A percentile compares a stretch with the other conserved stretches of the same genome.
These are phyloP conservation scores for Morus bassanus DNA, from an alignment of 2,797 vertebrate species.

Conservation along the genomic window DNA sequence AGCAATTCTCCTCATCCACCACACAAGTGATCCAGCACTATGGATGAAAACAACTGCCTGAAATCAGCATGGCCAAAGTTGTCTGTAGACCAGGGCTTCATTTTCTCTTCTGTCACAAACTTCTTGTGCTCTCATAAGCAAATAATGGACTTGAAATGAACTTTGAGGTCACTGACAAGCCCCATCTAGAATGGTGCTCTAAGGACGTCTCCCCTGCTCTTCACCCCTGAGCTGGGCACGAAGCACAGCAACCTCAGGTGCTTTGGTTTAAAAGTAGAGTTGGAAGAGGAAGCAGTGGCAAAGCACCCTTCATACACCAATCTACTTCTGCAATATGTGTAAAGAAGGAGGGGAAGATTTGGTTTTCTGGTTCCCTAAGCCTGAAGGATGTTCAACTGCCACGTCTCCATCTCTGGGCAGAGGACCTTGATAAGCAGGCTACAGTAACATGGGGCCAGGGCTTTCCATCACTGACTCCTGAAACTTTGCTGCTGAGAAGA, in stretches of 20 bases:
- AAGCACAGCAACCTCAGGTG: not conserved
- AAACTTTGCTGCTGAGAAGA: not conserved
- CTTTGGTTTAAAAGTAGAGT: not conserved
- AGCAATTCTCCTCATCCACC: not conserved
- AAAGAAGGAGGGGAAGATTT: not conserved
- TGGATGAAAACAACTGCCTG: rapidly evolving
- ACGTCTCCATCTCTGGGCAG: not conserved
- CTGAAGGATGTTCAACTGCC: not conserved
- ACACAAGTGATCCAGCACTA: not conserved
- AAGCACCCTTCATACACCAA: not conserved
- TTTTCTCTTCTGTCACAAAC: not conserved
- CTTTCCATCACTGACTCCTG: not conserved
- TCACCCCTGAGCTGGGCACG: not conserved
- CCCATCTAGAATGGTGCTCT: not conserved
- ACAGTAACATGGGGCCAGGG: not conserved
- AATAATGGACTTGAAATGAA: not conserved
- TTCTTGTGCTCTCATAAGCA: not conserved
- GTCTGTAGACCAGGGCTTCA: not conserved
- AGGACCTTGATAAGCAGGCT: not conserved
- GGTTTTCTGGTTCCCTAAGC: not conserved
- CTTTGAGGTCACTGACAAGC: not conserved
- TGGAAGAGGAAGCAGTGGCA: not conserved
- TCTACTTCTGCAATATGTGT: not conserved
- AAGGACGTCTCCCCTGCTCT: not conserved
- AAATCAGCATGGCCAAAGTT: not conserved